Base-by-base conservation (phyloP, 2,888 invertebrate genomes). In the Omphaloscelis lunosa region DNA sequence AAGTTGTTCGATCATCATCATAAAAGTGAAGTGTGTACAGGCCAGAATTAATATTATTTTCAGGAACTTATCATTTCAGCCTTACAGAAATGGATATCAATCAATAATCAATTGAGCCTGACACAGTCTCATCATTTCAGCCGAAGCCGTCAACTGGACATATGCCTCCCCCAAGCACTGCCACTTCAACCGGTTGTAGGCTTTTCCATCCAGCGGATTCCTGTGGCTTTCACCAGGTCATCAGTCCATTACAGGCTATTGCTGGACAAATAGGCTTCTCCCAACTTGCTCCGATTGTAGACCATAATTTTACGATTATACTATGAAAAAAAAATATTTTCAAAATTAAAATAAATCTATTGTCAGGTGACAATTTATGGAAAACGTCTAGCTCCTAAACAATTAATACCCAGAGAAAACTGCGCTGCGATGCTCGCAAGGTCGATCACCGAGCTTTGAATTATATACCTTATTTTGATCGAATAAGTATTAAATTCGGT, bases 1-100 rank as follows among this genome's bases (percentile, higher is more conserved):
- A 80, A 65, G 29, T 69, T 68, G n/a, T 58, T 58, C 61, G 72
- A 72, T 80, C 29, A 59, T 59, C 27, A 69, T 69, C 34, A 53
- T 45, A 15, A 62, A 80, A 20, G 11, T 65, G 12, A 41, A 58
- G 27, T 34, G 15, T 27, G 5, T 27, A 45, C n/a, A 63, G 6
- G 15, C 6, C 2, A 63, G 56, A 48, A 29, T 9, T 11, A 39
- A 7, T 1, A 0, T 11, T 8, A 53, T 65, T 72, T 72, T 20
- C 20, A 51, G 5, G 8, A 48, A 20, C 7, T n/a, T 12, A 34
- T 41, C 8, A 12, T 27, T 8, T 1, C 0, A 51, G 12, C 11
- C 23, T 41, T 51, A 3, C 7, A 29, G 7, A 41, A 29, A 29
- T 71, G 27, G 4, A 51, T 2, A 7, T 11, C 4, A 70, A 70